Evolutionary conservation across 2,888 invertebrate species (phyloP).

Genomic region (Luperina testacea): DNA sequence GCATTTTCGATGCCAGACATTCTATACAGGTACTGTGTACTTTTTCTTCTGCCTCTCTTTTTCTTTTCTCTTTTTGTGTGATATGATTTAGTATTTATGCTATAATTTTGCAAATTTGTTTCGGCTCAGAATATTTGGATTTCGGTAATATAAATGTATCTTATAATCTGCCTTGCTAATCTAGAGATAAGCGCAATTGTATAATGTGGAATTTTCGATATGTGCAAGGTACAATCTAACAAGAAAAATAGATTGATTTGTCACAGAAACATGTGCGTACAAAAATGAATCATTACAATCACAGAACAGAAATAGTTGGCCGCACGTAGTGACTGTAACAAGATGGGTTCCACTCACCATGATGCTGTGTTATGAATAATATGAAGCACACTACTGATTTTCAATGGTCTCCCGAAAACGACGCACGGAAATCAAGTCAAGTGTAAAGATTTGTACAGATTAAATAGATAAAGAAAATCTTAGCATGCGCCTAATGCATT

Average conservation of each 20-base stretch:
- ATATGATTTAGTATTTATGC: neutral
- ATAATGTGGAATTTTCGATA: no score
- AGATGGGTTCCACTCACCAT: neutral
- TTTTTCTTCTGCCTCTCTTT: neutral
- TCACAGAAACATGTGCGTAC: neutral
- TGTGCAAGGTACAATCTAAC: neutral
- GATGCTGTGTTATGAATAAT: neutral
- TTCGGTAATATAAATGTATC: neutral
- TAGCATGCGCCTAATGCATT: neutral
- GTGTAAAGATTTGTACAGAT: neutral
- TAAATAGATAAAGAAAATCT: neutral
- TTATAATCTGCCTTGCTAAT: no score
- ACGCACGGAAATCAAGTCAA: neutral
- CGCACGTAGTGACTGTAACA: neutral
- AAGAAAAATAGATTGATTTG: no score
- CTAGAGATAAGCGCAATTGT: neutral
- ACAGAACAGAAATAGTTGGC: neutral
- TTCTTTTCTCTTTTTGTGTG: neutral
- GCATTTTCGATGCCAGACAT: slow-evolving; percentile 16
- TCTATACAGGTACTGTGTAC: slow-evolving; percentile 1
- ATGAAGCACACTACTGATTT: neutral
- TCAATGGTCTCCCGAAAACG: neutral
- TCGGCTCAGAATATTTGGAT: no score
- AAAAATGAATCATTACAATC: neutral
- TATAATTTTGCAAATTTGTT: neutral